A percentile compares a stretch with the other conserved stretches of the same genome.
phyloP scores from a whole-genome alignment of 2,113 vertebrate genomes.

The Atractosteus spatula region DNA sequence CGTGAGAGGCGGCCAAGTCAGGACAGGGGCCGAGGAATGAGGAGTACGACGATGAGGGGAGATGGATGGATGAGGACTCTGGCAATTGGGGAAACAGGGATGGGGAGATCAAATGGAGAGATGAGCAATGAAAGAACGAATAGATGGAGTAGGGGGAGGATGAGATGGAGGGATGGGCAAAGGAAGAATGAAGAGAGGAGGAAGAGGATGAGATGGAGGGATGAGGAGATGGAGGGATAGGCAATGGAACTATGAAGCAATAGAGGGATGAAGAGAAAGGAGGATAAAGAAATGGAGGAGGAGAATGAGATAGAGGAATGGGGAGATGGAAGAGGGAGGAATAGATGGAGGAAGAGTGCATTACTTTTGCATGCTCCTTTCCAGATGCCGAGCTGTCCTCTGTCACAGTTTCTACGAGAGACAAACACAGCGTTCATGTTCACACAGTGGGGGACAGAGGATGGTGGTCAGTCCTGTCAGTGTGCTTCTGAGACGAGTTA shows the following conservation, averaged over 20 bases:
- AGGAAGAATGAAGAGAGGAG: slow-evolving; percentile 6
- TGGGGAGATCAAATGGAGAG: neutral
- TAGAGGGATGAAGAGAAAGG: too few relatives aligned
- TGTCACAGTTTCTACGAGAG: slow-evolving; percentile 76
- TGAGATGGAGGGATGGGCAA: neutral
- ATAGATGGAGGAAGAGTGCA: too few relatives aligned
- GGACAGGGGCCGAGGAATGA: neutral
- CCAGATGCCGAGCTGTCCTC: slow-evolving; percentile 88
- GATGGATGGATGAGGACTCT: neutral
- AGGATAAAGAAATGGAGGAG: neutral
- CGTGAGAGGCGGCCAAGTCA: too few relatives aligned
- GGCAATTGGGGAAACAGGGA: neutral
- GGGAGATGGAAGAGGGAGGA: neutral
- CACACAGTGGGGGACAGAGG: neutral
- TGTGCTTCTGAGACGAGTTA: too few relatives aligned
- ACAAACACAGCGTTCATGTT: slow-evolving; percentile 33
- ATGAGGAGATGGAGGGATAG: slow-evolving; percentile 4
- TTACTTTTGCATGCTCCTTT: slow-evolving; percentile 87
- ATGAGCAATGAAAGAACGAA: neutral
- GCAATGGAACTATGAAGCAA: neutral
- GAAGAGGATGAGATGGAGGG: neutral
- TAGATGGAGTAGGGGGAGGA: slow-evolving; percentile 7
- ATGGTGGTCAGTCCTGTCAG: too few relatives aligned
- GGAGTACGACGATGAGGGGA: too few relatives aligned
- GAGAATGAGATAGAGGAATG: neutral